Base-by-base conservation (phyloP, 2,888 invertebrate genomes). In the Beris morrisii region DNA sequence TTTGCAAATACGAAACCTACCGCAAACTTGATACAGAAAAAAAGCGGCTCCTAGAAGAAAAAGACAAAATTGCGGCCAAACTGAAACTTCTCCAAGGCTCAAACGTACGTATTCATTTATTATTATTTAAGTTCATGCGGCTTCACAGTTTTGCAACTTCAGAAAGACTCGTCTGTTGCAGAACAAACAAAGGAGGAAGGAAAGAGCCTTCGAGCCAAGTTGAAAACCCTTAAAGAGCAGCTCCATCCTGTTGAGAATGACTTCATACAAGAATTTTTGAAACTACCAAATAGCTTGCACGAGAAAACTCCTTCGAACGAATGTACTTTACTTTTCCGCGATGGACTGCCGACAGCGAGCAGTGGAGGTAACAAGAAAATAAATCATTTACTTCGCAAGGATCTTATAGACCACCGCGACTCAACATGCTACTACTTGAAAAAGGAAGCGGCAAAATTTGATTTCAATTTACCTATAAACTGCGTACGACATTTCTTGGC, bases 241-340 rank as follows among this genome's bases (percentile, higher is more conserved):
- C 77, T 88, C n/a, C 89, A 89, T 84, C 85, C 86, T n/a, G 81
- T 92, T 5, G 91, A 93, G 76, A 89, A 90, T 75, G 83, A 83
- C 59, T 86, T 90, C 7, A 82, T 89, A 54, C 75, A 87, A 38
- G 83, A 85, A 73, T 83, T 85, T 67, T 79, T 93, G 61, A 83
- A 84, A 73, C 75, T 93, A 64, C 93, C 93, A 0, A 93, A 92
- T 76, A 73, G 76, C 56, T 74, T 93, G 69, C 88, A 92, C 76
- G 69, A 80, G 0, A 81, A 80, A 55, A 90, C 91, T 15, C 89
- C 91, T 0, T 58, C 56, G 1, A 61, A 67, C 0, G 67, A 74
- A 56, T 74, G 76, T 73, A 78, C 61, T 44, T 43, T 78, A 0
- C 56, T 79, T 4, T 79, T 76, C 57, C 72, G 75, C 6, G 75